These are phyloP conservation scores for Bujurquina vittata DNA, from an alignment of 2,113 vertebrate genomes.

Conservation along the genomic window DNA sequence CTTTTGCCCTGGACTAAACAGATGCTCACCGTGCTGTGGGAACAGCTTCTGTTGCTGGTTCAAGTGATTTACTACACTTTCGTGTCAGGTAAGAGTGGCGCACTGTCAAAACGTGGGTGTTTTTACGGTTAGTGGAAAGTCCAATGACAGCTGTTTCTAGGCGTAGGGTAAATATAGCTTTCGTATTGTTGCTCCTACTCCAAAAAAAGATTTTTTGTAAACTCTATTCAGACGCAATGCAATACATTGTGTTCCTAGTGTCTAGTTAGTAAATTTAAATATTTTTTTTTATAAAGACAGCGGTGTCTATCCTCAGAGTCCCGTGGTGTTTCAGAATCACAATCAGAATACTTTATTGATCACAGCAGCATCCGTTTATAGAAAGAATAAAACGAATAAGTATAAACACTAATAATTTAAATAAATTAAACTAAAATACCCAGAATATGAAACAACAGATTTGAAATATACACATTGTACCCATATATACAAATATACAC, in stretches of 20 bases:
- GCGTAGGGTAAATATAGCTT: not conserved
- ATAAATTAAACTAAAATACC: no score
- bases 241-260: not conserved
- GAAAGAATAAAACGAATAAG: no score
- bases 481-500: no score
- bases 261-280: not conserved
- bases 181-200: no score
- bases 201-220: no score
- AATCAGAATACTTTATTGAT: no score
- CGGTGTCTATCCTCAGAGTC: not conserved
- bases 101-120: not conserved
- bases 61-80: slow-evolving; percentile 82
- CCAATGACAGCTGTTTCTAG: not conserved
- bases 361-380: no score
- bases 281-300: no score
- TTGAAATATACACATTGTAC: no score
- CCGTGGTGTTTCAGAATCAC: not conserved
- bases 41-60: slow-evolving; percentile 77
- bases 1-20: slow-evolving; percentile 81
- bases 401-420: no score
- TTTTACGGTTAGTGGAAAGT: not conserved
- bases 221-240: not conserved
- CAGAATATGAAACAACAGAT: no score
- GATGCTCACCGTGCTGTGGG: slow-evolving; percentile 79
- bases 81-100: slow-evolving; percentile 67